Base-by-base conservation (phyloP, 92 coral and sea anemone species). In the Galaxea fascicularis region DNA sequence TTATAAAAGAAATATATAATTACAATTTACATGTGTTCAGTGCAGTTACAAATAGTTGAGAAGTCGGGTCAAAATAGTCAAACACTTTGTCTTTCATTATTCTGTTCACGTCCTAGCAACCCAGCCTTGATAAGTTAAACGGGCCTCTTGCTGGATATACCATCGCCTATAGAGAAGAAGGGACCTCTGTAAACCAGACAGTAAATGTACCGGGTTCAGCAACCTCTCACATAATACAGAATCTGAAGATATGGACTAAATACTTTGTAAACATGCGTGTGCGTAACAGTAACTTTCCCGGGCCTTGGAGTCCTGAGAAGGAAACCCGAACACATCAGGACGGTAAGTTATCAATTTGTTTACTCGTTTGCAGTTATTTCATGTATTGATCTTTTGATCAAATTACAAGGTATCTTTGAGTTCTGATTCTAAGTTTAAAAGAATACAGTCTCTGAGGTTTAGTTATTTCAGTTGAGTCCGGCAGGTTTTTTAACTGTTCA, bases 221-320 rank as follows among this genome's bases (percentile, higher is more conserved):
- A 8, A 71, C 79, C 18, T 18, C 74, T 13, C 13, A 56, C 49
- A 73, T 26, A 0, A 14, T 82, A 8, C 8, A 22, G 16, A 57
- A 57, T 7, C 64, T 82, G 79, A 73, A 45, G 20, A 82, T 57
- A 65, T 82, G 87, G 87, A 82, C 80, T 18, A 45, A 17, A 8
- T 82, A 82, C 26, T 0, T 10, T 57, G 18, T 82, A 20, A 54
- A 30, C 3, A 62, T 82, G 7, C 13, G 30, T 12, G 71, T 53
- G 21, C 12, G n/a, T 41, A 82, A 82, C 39, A 78, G 52, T 16
- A 53, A 82, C 49, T 70, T 46, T 71, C 21, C 57, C 59, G 80
- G 87, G 13, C 80, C 80, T 20, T 51, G 70, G 8, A 82, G 79
- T 59, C 24, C 22, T 52, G 70, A 17, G 22, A 4, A 59, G 15